A percentile compares a stretch with the other conserved stretches of the same genome.
Evolutionary conservation across 2,888 invertebrate genomes (phyloP).

Genomic region (Tipula helvola): DNA sequence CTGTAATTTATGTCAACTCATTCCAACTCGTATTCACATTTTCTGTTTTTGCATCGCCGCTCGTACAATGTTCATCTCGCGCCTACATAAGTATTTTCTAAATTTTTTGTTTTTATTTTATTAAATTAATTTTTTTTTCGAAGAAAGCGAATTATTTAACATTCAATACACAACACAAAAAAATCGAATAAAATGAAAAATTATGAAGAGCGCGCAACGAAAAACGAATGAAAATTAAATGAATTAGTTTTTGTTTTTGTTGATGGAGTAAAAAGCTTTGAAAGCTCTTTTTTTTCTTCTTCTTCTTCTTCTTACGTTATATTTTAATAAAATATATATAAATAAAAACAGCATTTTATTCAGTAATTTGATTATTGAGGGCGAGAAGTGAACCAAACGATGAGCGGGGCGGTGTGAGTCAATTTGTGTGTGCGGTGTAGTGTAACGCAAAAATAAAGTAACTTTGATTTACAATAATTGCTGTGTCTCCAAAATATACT

Average conservation of each 20-base stretch:
- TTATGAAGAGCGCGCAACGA: neutral
- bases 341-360: neutral
- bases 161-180: neutral
- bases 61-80: neutral
- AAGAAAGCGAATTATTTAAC: neutral
- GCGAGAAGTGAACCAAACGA: neutral
- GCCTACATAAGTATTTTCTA: neutral
- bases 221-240: neutral
- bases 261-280: neutral
- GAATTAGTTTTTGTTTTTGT: neutral
- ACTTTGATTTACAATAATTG: neutral
- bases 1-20: no score
- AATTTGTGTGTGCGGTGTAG: neutral
- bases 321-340: neutral
- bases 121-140: neutral
- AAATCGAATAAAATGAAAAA: neutral
- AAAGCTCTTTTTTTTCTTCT: neutral
- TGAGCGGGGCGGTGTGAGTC: neutral
- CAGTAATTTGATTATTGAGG: neutral
- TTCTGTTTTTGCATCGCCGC: neutral
- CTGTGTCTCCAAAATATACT: neutral
- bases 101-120: neutral
- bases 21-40: neutral
- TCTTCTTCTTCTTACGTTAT: neutral
- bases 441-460: neutral